A percentile compares a stretch with the other conserved stretches of the same genome.
Conservation (phyloP, 2,113 vertebrate genomes). For the Peromyscus polionotus region DNA sequence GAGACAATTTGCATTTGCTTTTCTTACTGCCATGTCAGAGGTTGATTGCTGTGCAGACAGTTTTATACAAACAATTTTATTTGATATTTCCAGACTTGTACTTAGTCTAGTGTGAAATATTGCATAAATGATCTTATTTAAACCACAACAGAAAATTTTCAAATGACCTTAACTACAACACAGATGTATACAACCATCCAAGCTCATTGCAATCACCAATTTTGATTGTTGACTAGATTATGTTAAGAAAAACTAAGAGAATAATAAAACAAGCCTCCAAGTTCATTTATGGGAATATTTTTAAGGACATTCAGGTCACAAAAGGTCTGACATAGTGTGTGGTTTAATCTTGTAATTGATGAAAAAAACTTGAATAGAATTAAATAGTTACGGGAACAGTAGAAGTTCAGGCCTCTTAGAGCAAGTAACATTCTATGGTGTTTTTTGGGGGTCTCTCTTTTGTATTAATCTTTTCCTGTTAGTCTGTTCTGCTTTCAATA, state of each 20-base stretch:
- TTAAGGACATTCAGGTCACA: background rate
- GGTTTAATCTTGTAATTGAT: background rate
- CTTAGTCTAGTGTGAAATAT: conserved; percentile 17
- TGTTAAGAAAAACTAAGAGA: background rate
- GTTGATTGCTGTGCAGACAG: background rate
- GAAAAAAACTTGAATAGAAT: background rate
- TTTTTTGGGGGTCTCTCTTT: background rate
- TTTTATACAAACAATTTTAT: background rate
- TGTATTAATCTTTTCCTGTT: background rate
- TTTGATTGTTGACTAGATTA: background rate
- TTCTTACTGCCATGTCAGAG: background rate
- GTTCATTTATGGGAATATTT: background rate
- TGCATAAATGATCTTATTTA: background rate
- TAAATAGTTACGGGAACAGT: background rate
- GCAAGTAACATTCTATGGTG: background rate
- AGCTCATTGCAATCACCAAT: background rate
- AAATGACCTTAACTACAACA: conserved; percentile 42
- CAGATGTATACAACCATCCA: background rate
- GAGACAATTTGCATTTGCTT: background rate
- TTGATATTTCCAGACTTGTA: background rate
- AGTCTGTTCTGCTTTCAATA: background rate
- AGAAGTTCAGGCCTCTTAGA: background rate
- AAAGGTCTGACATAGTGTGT: background rate
- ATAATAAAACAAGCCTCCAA: background rate
- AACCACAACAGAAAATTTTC: background rate